Conservation (phyloP, 2,888 invertebrate genomes). For the Biston stratarius region DNA sequence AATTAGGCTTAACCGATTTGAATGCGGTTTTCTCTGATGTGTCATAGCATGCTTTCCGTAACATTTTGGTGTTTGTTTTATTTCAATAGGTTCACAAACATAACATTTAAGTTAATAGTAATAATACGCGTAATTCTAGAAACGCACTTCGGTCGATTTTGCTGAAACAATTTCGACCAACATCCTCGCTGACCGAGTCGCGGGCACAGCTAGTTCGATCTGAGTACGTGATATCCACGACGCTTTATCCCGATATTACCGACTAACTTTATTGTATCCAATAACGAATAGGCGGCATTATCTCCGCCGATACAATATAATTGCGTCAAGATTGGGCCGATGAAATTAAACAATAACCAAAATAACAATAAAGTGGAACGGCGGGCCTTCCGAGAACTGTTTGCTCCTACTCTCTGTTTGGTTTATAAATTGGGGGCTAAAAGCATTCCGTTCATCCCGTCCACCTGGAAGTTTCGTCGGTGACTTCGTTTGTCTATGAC, state of each 20-base stretch:
- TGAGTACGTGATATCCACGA: neutral
- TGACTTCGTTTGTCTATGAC: constrained; percentile 35
- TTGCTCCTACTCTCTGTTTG: constrained; percentile 38
- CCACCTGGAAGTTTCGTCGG: constrained; percentile 39
- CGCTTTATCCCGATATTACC: neutral
- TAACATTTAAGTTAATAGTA: no score
- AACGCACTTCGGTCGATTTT: no score
- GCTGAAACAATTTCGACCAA: no score
- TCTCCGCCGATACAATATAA: constrained; percentile 21
- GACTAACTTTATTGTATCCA: constrained; percentile 12
- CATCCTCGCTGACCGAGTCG: no score
- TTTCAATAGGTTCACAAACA: no score
- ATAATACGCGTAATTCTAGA: no score
- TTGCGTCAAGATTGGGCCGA: constrained; percentile 26
- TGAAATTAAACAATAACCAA: constrained; percentile 32
- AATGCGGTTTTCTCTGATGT: no score
- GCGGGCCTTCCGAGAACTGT: constrained; percentile 19
- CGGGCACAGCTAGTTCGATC: neutral
- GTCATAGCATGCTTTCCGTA: no score
- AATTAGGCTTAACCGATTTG: no score
- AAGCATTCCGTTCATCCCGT: constrained; percentile 37
- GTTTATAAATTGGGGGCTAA: constrained; percentile 41
- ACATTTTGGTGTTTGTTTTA: no score
- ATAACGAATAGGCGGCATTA: constrained; percentile 18
- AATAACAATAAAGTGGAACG: constrained; percentile 38